Percentiles rank a stretch among this genome's conserved stretches.
Conservation (phyloP, 2,888 invertebrate species). For the Ormyrus thymus region DNA sequence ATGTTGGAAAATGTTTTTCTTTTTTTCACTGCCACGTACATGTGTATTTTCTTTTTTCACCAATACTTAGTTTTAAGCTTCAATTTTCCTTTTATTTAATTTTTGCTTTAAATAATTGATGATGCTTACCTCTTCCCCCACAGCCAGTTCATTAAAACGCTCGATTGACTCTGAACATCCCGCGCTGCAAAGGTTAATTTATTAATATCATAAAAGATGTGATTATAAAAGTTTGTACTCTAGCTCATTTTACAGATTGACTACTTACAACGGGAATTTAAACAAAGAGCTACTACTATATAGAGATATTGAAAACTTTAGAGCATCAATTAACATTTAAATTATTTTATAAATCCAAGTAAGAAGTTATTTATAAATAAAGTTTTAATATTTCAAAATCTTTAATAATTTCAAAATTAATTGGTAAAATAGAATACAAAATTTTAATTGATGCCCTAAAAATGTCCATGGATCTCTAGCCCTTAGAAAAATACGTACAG, state of each 20-base stretch:
- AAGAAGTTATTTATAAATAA: too few species aligned
- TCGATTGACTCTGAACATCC: conserved; percentile 87
- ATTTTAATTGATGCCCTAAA: not conserved
- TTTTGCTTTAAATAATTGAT: not conserved
- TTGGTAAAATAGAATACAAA: too few species aligned
- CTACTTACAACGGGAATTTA: conserved; percentile 11
- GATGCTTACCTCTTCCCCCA: conserved; percentile 81
- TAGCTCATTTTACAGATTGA: too few species aligned
- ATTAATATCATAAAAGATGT: conserved; percentile 1
- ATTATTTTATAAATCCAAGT: too few species aligned
- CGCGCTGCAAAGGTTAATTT: conserved; percentile 78
- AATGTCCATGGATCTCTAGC: not conserved
- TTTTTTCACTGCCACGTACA: too few species aligned
- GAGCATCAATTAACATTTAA: conserved; percentile 15
- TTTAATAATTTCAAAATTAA: too few species aligned
- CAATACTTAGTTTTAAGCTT: not conserved
- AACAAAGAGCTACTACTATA: not conserved
- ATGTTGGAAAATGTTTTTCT: too few species aligned
- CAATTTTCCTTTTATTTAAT: not conserved
- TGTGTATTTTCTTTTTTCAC: too few species aligned
- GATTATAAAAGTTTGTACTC: not conserved
- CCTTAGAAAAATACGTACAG: conserved; percentile 77
- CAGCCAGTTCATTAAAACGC: conserved; percentile 87
- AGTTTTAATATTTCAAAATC: too few species aligned
- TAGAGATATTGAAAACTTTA: not conserved